Evolutionary conservation across 1,140 invertebrate genomes (phyloP).

Genomic region (Microvelia longipes): DNA sequence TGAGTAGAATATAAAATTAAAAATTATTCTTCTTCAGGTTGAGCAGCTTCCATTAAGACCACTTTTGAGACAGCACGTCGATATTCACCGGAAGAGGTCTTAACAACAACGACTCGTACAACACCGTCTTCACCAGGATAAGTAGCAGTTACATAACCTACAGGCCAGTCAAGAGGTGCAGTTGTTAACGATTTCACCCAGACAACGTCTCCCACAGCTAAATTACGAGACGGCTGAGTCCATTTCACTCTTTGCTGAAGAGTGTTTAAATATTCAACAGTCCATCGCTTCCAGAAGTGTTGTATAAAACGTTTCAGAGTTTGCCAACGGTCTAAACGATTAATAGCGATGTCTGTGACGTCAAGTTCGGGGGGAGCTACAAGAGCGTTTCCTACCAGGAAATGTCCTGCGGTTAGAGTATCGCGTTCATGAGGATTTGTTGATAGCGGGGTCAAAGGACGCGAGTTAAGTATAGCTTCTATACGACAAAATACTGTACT

Average conservation of each 20-base stretch:
- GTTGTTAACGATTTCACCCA: background rate
- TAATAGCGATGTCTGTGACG: slow-evolving; percentile 16
- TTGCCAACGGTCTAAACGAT: slow-evolving; percentile 3
- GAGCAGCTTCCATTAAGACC: background rate
- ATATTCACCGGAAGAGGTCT: slow-evolving; percentile 20
- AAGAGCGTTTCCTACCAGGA: background rate
- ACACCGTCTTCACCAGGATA: slow-evolving; percentile 26
- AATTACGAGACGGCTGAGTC: background rate
- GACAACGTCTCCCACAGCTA: slow-evolving; percentile 10
- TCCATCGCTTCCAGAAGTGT: slow-evolving; percentile 15
- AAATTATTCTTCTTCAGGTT: too few species aligned
- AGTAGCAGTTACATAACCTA: slow-evolving; percentile 25
- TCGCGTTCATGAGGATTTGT: slow-evolving; percentile 6
- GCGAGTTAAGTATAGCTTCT: slow-evolving; percentile 24
- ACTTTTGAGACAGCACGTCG: slow-evolving; percentile 18
- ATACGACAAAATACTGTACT: slow-evolving; percentile 20
- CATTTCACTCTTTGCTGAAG: slow-evolving; percentile 14
- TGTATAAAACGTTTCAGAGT: slow-evolving; percentile 11
- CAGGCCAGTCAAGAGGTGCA: background rate
- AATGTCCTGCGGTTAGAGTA: background rate
- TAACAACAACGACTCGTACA: slow-evolving; percentile 25
- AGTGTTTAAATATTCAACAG: slow-evolving; percentile 9
- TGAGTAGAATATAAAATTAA: too few species aligned
- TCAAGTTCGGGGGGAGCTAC: slow-evolving; percentile 20
- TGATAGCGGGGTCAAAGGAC: slow-evolving; percentile 15